Evolutionary conservation across 1,140 invertebrate genomes (phyloP), one percentile per base, ranked within the genome.

Genomic region (Homalodisca vitripennis): DNA sequence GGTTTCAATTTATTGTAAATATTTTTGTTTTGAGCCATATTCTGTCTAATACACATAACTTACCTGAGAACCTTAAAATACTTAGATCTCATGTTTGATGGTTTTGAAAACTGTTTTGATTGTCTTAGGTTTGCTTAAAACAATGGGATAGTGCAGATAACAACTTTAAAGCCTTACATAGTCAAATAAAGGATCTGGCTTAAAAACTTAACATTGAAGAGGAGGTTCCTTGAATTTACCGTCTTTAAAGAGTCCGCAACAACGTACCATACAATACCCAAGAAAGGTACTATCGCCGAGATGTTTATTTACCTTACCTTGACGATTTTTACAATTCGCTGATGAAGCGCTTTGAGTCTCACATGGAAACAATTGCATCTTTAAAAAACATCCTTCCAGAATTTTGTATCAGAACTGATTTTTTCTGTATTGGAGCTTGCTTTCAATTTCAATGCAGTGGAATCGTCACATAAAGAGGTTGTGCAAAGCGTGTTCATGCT

Each of bases 31-130:
- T 55, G 51, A 55, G 51, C 51, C 20, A 20, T 10, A 26, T 60
- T 20, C 55, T 60, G 2, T 60, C 24, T 6, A 60, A 3, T 29
- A 60, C 6, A 29, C 55, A 60, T 12, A 60, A 26, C 24, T 29
- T 26, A 60, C 29, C 55, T 60, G 55, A 60, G 24, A 22, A 60
- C 20, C 55, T 60, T 60, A 60, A 60, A 60, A 60, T 1, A 60
- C 22, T 6, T 26, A 60, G 3, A 60, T 60, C 2, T 10, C 22
- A 26, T 27, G 22, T 60, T 24, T 17, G 17, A 20, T 26, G 17
- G 55, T 27, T 3, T 26, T 60, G 24, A 60, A 20, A 24, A 60
- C 22, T 29, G 55, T 60, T 60, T 26, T 27, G 27, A 60, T 6
- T 60, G 55, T 60, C 6, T 60, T 60, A 26, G 55, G 29, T 22